Evolutionary conservation across 1,140 invertebrate species (phyloP), one percentile per base, ranked within the genome.

Genomic region (Trachymyrmex cornetzi): DNA sequence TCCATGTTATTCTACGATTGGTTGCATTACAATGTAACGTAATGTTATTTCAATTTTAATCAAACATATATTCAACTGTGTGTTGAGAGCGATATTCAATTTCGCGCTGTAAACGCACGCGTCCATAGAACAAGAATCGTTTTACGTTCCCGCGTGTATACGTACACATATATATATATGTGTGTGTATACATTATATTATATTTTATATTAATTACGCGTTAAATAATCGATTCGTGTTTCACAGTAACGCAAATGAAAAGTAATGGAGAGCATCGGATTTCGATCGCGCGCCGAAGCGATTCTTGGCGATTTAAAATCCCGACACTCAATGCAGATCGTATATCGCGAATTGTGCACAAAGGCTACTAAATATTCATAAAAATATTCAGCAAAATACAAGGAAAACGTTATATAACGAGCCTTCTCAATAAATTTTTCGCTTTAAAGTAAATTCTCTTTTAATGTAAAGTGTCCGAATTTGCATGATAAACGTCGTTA

Each of bases 401-500:
- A 14, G 19, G 38, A n/a, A 53, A 67, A 59, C 27, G 61, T 84
- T 61, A 27, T 50, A 30, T 12, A n/a, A 16, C 38, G 66, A n/a
- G 53, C 11, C 50, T 34, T 24, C 19, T 24, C 48, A n/a, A 81
- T 71, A 75, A 66, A 27, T 27, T 66, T 81, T 44, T 72, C 2
- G 27, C 38, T 44, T 59, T 61, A 55, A 4, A 69, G n/a, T 79
- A 34, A 69, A 63, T 53, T 71, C 69, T 44, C 6, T n/a, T 57
- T 69, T 19, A 59, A 67, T 24, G 34, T 30, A 71, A 34, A 89
- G 84, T 67, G 74, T 12, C 9, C 71, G 30, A 12, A 89, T 89
- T 89, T 89, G 50, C 88, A 89, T 87, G 71, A 72, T 59, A 89
- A 89, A 89, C 75, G 87, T 77, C 27, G 24, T n/a, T 69, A 61